Percentiles rank a stretch among this genome's conserved stretches.
Evolutionary conservation across 1,140 invertebrate genomes (phyloP).

Genomic region (Bursaphelenchus mucronatus): DNA sequence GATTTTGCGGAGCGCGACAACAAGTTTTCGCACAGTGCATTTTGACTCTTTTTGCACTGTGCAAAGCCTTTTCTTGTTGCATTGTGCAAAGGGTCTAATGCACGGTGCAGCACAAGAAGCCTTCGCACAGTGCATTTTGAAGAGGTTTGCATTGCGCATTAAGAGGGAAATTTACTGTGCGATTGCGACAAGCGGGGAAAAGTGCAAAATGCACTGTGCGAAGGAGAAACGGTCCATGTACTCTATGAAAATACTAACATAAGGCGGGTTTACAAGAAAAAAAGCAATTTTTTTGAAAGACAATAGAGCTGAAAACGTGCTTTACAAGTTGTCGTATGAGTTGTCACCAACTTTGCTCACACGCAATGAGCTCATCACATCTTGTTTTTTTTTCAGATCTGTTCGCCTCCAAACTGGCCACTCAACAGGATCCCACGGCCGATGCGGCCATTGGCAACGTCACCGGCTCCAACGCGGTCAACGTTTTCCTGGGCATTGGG

Average conservation of each 20-base stretch:
- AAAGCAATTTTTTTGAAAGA: too few species aligned
- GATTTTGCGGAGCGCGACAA: not conserved
- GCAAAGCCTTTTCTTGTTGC: not conserved
- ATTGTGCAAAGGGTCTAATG: not conserved
- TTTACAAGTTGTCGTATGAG: too few species aligned
- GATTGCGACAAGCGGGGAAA: too few species aligned
- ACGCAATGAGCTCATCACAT: too few species aligned
- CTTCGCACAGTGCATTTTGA: not conserved
- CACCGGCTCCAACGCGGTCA: slow-evolving; percentile 89
- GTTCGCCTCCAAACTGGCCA: slow-evolving; percentile 95
- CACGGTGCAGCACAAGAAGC: too few species aligned
- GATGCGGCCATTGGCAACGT: slow-evolving; percentile 96
- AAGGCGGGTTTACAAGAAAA: too few species aligned
- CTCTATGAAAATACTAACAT: too few species aligned
- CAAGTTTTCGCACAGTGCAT: not conserved
- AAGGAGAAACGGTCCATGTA: too few species aligned
- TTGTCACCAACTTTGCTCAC: too few species aligned
- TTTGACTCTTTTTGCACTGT: not conserved
- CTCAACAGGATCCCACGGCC: slow-evolving; percentile 89
- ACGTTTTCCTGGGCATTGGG: slow-evolving; percentile 71
- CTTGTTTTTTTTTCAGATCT: slow-evolving; percentile 69
- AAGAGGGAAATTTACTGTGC: not conserved
- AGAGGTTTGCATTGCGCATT: not conserved
- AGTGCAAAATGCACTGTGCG: too few species aligned
- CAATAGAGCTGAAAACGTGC: too few species aligned